Evolutionary conservation across 2,113 vertebrate genomes (phyloP), one percentile per base, ranked within the genome.

Genomic region (Halcyon senegalensis): DNA sequence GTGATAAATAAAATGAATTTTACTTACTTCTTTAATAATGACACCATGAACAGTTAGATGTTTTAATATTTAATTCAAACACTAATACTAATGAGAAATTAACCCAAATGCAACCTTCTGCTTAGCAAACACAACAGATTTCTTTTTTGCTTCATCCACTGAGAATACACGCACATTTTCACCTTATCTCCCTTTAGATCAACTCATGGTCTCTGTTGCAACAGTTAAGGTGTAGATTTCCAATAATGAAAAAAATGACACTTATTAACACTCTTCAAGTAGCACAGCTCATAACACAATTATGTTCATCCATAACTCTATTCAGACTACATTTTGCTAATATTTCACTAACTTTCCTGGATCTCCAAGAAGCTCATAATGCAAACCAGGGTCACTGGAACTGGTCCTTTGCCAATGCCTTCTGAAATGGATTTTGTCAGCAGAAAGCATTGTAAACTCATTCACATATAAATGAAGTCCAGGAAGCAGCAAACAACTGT

Each of bases 1-100:
- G 4, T n/a, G 16, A 48, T 5, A 79, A 82, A 44, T 48, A n/a
- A 39, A 25, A 64, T 17, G 1, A n/a, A 23, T 69, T 74, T 68
- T 6, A 56, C 35, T 63, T 78, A 28, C 58, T 79, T 82, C 12
- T 4, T 14, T 75, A 43, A 23, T 23, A 56, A 66, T 41, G 59
- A 44, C 39, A 51, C 4, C 3, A 76, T 4, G 2, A 79, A 53
- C 0, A 35, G 35, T 35, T 35, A 16, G 23, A 46, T 20, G 0
- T 31, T n/a, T 82, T 88, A 77, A 30, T 72, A 59, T 3, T 68
- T 33, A 84, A 87, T 55, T 84, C 15, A 58, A 66, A 53, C 8
- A 27, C 1, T 63, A 33, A 39, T 75, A 48, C 2, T 60, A 76
- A 50, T 35, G 6, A 79, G 44, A 83, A 67, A 56, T 25, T 53